Evolutionary conservation across 2,888 invertebrate genomes (phyloP), one percentile per base, ranked within the genome.

Genomic region (Watsonalla cultraria): DNA sequence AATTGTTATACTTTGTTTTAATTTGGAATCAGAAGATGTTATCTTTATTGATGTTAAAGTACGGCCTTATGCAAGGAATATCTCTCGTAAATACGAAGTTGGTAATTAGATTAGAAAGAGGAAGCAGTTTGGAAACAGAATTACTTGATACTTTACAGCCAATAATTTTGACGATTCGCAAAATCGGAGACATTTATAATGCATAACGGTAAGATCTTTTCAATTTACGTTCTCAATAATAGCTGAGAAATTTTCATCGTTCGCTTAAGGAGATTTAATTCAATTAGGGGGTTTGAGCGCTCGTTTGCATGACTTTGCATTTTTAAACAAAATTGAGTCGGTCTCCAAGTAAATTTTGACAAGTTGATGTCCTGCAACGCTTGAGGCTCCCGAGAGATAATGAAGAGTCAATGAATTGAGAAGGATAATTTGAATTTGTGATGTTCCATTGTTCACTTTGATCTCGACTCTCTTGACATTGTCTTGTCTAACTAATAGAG

Each of bases 301-400:
- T 88, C 87, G 86, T 89, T 90, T 89, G 89, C 89, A 90, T 90
- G 83, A 89, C 77, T 88, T 89, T 86, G 86, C 88, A 89, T 89
- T 90, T 90, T 86, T 85, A 82, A 86, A 70, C 72, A 77, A 77
- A 76, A 83, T 74, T 74, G 79, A 81, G 82, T 78, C 73, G 76
- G 70, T 70, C 74, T 76, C 72, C 66, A 60, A 74, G 75, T 70
- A 71, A 80, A 80, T 81, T 85, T 82, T 82, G 84, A 82, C 82
- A 84, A 83, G 78, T 78, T 74, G 78, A 76, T 75, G 77, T 74
- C 77, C 74, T 72, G 68, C 64, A 69, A 58, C 55, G 59, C 62
- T 61, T 64, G 61, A 50, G 59, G 60, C 57, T 53, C 66, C 69
- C 47, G 66, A 69, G 71, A 69, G 63, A 62, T 72, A 75, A 76